Percentiles rank a stretch among this genome's conserved stretches.
Conservation (phyloP, 2,888 invertebrate species). For the Xylota segnis region DNA sequence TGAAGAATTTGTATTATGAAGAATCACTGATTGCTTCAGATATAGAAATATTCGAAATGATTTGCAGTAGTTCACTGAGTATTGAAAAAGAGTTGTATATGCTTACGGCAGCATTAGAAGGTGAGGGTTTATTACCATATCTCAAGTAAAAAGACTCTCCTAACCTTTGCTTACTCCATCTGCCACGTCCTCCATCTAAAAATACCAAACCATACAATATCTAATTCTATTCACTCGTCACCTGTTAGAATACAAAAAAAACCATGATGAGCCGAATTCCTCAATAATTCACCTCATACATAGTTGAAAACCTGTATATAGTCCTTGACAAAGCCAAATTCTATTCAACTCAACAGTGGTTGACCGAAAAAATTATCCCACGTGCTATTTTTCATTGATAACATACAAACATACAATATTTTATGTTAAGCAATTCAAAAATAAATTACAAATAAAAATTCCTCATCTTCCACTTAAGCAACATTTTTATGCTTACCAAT, state of each 20-base stretch:
- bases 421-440: conserved; percentile 43
- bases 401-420: conserved; percentile 13
- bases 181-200: no score
- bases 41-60: no score
- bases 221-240: neutral
- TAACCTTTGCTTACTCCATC: neutral
- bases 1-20: no score
- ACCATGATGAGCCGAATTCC: conserved; percentile 12
- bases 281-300: conserved; percentile 36
- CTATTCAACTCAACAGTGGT: conserved; percentile 11
- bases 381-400: conserved; percentile 63
- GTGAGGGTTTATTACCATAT: no score
- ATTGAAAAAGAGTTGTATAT: no score
- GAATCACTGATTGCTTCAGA: no score
- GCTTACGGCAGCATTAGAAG: no score
- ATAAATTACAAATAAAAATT: conserved; percentile 52
- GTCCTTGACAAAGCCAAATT: conserved; percentile 38
- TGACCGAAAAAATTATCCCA: conserved; percentile 45
- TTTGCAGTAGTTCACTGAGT: no score
- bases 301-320: conserved; percentile 26
- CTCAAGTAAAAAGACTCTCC: no score
- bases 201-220: no score
- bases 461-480: conserved; percentile 63
- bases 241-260: neutral
- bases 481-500: conserved; percentile 65